A percentile compares a stretch with the other conserved stretches of the same genome.
These are phyloP conservation scores for Elephas maximus DNA, from an alignment of 2,113 vertebrate species.

Conservation along the genomic window DNA sequence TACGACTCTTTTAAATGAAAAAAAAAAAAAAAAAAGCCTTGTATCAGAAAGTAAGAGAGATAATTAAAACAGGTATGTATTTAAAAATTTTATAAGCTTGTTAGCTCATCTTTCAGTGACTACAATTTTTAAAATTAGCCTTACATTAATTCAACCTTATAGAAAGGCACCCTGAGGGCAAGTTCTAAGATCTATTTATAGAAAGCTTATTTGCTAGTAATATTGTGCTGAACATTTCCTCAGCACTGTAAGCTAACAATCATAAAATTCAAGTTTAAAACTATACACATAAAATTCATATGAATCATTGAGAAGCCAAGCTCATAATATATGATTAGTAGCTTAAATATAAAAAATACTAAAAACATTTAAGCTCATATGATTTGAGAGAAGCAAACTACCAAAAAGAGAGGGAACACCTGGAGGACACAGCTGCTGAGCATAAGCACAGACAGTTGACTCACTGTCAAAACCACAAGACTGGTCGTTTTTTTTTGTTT, in stretches of 20 bases:
- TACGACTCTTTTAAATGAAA: not conserved
- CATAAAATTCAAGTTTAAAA: conserved; percentile 77
- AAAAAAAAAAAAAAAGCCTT: conserved; percentile 17
- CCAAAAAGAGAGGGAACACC: conserved; percentile 83
- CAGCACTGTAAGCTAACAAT: conserved; percentile 6
- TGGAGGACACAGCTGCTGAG: conserved; percentile 85
- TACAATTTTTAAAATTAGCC: conserved; percentile 51
- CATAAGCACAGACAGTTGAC: conserved; percentile 83
- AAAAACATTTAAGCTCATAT: conserved; percentile 72
- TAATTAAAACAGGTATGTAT: not conserved
- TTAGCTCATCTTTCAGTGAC: conserved; percentile 65
- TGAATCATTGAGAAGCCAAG: conserved; percentile 78
- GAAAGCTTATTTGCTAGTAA: conserved; percentile 55
- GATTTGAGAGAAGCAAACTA: conserved; percentile 59
- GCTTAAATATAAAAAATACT: conserved; percentile 70
- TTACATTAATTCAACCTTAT: conserved; percentile 54
- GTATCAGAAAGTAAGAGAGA: conserved; percentile 49
- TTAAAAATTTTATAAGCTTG: conserved; percentile 50
- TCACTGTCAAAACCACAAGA: conserved; percentile 86
- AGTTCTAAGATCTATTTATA: conserved; percentile 55
- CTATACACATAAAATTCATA: conserved; percentile 72
- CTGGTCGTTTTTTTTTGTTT: conserved; percentile 72
- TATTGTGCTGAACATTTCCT: conserved; percentile 67
- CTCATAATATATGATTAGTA: conserved; percentile 82
- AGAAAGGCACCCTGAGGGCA: conserved; percentile 55